Conservation (phyloP, 2,888 invertebrate species). For the Coleophora flavipennella region DNA sequence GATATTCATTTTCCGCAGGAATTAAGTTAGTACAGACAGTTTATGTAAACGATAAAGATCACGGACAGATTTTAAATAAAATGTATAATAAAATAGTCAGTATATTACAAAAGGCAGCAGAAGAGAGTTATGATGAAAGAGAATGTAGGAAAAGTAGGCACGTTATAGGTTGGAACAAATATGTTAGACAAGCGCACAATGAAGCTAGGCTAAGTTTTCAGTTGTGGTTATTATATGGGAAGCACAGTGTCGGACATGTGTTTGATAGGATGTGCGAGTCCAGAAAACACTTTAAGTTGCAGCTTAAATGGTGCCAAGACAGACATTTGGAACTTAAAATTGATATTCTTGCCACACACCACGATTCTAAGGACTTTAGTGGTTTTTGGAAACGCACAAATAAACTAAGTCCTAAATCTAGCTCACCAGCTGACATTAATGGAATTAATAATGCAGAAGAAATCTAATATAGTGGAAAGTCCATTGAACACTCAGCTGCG, state of each 20-base stretch:
- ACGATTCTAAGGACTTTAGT: background rate
- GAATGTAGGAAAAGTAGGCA: background rate
- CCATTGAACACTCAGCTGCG: background rate
- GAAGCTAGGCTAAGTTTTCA: background rate
- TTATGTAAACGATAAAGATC: background rate
- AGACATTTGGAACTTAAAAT: slow-evolving; percentile 4
- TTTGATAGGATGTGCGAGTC: background rate
- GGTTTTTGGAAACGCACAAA: slow-evolving; percentile 1
- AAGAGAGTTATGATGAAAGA: background rate
- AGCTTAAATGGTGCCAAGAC: slow-evolving; percentile 2
- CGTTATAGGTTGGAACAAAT: background rate
- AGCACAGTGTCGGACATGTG: background rate
- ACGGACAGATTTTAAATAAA: background rate
- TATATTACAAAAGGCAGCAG: background rate
- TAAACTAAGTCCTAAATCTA: background rate
- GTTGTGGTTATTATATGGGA: background rate
- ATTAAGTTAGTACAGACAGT: background rate
- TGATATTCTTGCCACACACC: slow-evolving; percentile 3
- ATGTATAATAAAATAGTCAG: background rate
- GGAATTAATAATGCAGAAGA: background rate
- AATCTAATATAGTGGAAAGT: background rate
- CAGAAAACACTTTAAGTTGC: slow-evolving; percentile 1
- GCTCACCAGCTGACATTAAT: background rate
- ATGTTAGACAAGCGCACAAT: background rate
- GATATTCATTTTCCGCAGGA: background rate